A percentile compares a stretch with the other conserved stretches of the same genome.
Conservation (phyloP, 2,113 vertebrate species). For the Malurus alboscapulatus region DNA sequence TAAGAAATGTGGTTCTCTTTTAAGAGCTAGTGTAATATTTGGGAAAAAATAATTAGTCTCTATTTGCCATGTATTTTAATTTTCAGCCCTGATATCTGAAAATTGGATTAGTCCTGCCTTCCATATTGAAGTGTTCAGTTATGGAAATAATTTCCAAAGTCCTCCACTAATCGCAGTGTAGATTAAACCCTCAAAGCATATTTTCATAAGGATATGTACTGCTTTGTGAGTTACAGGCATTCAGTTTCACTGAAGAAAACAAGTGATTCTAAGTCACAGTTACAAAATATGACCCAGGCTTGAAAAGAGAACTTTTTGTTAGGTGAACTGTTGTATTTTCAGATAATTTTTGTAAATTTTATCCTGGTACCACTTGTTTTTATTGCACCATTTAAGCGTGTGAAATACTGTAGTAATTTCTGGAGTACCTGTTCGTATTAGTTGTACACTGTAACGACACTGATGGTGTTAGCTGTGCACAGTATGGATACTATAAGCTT, state of each 20-base stretch:
- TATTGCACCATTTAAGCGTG: background rate
- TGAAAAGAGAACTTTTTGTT: background rate
- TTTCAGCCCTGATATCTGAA: background rate
- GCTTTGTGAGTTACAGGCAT: background rate
- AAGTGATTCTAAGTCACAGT: background rate
- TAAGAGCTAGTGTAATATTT: background rate
- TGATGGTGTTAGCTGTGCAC: background rate
- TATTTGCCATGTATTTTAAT: background rate
- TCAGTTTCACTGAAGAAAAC: background rate
- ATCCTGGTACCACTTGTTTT: background rate
- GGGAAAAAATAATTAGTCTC: accelerated
- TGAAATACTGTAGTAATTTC: background rate
- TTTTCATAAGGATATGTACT: background rate
- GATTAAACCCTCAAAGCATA: background rate
- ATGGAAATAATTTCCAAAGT: background rate
- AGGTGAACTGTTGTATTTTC: background rate
- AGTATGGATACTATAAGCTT: too few relatives aligned
- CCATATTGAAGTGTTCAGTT: background rate
- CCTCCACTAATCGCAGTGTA: background rate
- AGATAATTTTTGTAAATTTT: background rate
- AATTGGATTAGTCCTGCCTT: background rate
- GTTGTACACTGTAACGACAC: background rate
- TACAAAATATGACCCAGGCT: background rate
- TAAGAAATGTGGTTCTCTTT: background rate
- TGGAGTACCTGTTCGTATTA: background rate